A percentile compares a stretch with the other conserved stretches of the same genome.
Evolutionary conservation across 2,797 vertebrate species (phyloP).

Genomic region (Hoplostethus mediterraneus): DNA sequence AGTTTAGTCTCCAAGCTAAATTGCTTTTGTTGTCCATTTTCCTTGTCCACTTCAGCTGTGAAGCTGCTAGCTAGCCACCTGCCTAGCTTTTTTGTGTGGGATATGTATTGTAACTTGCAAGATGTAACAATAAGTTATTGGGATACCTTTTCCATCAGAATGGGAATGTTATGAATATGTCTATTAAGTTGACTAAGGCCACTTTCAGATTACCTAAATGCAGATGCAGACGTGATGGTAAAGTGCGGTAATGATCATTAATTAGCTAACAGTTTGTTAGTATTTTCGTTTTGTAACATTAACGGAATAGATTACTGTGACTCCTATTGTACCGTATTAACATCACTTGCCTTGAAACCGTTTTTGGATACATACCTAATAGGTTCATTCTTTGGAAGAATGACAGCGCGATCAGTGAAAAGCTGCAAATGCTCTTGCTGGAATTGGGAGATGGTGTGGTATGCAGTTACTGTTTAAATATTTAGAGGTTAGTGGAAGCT

Average conservation of each 20-base stretch:
- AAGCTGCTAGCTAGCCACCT: neutral
- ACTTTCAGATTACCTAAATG: too few relatives aligned
- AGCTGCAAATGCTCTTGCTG: neutral
- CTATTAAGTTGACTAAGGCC: too few relatives aligned
- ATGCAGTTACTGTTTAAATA: constrained; percentile 62
- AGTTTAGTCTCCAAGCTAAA: too few relatives aligned
- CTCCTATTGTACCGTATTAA: neutral
- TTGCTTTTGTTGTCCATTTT: neutral
- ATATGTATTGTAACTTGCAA: neutral
- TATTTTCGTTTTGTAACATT: too few relatives aligned
- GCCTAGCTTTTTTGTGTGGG: neutral
- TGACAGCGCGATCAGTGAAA: constrained; percentile 4
- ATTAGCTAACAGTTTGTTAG: too few relatives aligned
- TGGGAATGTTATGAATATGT: too few relatives aligned
- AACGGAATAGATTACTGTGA: too few relatives aligned
- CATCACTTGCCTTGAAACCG: neutral
- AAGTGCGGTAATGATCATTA: too few relatives aligned
- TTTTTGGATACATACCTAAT: neutral
- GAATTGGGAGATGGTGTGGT: constrained; percentile 18
- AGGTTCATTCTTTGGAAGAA: neutral
- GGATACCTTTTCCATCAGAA: neutral
- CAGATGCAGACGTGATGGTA: too few relatives aligned
- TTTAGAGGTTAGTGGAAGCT: constrained; percentile 46
- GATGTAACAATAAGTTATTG: neutral
- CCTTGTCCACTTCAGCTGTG: neutral